Conservation (phyloP, 2,113 vertebrate genomes). For the Micronycteris hirsuta region DNA sequence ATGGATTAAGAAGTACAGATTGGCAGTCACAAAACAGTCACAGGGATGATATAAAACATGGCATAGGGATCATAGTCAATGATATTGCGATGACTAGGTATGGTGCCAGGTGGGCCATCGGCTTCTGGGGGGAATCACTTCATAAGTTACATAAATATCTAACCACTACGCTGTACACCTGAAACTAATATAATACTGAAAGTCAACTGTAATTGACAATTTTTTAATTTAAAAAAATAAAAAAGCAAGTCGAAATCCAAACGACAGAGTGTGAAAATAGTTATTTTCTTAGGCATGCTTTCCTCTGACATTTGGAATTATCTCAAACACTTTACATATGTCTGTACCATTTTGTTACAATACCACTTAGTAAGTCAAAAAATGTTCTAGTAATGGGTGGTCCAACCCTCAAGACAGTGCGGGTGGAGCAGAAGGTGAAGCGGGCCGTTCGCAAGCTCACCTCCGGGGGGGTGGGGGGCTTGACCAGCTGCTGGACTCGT, state of each 20-base stretch:
- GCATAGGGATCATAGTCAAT: background rate
- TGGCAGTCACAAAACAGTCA: too few relatives aligned
- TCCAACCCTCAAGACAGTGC: too few relatives aligned
- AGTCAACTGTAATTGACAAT: too few relatives aligned
- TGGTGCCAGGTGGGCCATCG: too few relatives aligned
- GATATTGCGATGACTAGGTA: too few relatives aligned
- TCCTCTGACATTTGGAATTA: background rate
- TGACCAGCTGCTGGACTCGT: background rate
- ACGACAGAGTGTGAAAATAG: background rate
- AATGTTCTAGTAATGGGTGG: background rate
- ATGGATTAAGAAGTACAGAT: background rate
- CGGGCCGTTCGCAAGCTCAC: background rate
- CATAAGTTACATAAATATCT: background rate
- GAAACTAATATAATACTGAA: background rate
- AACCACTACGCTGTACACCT: background rate
- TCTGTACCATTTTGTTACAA: background rate
- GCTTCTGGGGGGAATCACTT: background rate
- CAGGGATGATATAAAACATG: rapidly evolving
- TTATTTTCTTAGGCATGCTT: background rate
- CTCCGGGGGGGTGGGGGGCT: background rate
- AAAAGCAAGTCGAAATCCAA: background rate
- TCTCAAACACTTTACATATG: background rate
- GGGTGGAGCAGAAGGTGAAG: background rate
- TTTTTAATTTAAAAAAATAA: background rate
- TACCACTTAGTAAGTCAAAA: background rate